These are phyloP conservation scores for Procambarus virginalis DNA, from an alignment of 1,140 invertebrate species.

Conservation along the genomic window DNA sequence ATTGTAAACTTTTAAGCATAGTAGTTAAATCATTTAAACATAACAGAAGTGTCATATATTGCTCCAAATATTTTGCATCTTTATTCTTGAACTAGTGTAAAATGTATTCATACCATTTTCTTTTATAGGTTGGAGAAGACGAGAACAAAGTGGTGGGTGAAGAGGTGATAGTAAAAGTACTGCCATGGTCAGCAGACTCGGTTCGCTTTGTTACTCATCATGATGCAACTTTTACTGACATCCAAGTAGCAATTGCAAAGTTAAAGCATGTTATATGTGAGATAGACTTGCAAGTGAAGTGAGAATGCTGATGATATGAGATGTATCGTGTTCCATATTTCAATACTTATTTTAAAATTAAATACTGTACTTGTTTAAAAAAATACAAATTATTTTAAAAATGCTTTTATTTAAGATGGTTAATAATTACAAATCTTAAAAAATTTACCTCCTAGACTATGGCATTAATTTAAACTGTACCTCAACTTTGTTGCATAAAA, in stretches of 20 bases:
- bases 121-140: slow-evolving; percentile 36
- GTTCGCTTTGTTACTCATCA: slow-evolving; percentile 55
- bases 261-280: slow-evolving; percentile 46
- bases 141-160: slow-evolving; percentile 37
- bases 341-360: no score
- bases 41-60: not conserved
- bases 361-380: no score
- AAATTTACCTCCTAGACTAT: no score
- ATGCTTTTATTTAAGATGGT: no score
- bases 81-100: no score
- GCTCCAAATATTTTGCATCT: no score
- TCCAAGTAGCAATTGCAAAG: slow-evolving; percentile 31
- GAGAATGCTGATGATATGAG: not conserved
- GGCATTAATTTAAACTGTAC: no score
- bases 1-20: no score
- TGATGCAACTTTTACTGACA: slow-evolving; percentile 22
- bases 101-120: not conserved
- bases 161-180: slow-evolving; percentile 27
- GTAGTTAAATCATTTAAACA: not conserved
- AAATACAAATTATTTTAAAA: no score
- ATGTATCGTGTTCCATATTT: no score
- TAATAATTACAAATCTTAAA: no score
- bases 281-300: slow-evolving; percentile 20
- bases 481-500: no score
- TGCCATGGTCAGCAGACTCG: slow-evolving; percentile 30